These are phyloP conservation scores for Erythrolamprus reginae DNA, from an alignment of 2,113 vertebrate species.

Conservation along the genomic window DNA sequence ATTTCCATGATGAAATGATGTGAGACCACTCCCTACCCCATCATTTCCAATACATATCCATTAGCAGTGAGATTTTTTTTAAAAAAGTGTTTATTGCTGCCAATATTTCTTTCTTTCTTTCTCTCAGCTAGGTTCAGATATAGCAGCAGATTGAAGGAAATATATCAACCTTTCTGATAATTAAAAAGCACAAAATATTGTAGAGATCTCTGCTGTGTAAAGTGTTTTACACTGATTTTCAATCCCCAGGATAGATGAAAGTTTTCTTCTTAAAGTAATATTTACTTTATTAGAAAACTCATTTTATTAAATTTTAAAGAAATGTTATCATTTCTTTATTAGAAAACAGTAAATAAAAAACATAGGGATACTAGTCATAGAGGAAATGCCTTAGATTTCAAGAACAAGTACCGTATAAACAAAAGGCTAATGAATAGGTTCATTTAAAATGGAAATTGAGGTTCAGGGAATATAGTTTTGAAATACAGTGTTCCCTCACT, in stretches of 20 bases:
- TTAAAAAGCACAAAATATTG: neutral
- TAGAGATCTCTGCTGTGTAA: neutral
- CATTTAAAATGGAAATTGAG: neutral
- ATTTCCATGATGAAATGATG: neutral
- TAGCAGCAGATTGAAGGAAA: neutral
- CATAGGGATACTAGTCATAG: neutral
- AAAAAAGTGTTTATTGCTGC: neutral
- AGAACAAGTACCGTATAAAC: neutral
- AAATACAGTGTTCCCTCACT: too few relatives aligned
- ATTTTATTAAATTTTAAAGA: too few relatives aligned
- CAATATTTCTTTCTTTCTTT: neutral
- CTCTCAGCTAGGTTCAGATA: neutral
- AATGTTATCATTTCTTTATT: too few relatives aligned
- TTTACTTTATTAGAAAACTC: neutral
- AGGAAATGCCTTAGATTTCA: neutral
- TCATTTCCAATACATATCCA: neutral
- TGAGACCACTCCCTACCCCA: neutral
- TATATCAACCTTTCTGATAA: neutral
- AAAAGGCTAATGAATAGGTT: neutral
- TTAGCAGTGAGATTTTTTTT: neutral
- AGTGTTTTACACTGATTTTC: neutral
- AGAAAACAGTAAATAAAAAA: neutral
- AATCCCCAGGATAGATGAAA: neutral
- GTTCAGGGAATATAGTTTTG: neutral
- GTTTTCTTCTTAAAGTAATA: neutral